Evolutionary conservation across 2,888 invertebrate genomes (phyloP).

Genomic region (Coronaproctus castanopsis): DNA sequence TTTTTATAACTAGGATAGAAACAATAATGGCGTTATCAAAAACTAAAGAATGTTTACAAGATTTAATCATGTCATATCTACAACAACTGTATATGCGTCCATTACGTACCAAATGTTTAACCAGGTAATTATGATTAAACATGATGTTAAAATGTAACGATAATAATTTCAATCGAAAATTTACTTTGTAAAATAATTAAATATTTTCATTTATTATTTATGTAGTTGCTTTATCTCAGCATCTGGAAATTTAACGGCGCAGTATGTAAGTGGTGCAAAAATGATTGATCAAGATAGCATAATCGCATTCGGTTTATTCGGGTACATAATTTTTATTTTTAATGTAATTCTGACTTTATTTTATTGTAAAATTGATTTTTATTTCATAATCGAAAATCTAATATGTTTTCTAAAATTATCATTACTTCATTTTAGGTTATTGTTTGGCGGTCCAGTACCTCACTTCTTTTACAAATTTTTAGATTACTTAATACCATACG

Average conservation of each 20-base stretch:
- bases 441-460: constrained; percentile 61
- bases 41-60: constrained; percentile 36
- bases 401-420: neutral
- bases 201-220: constrained; percentile 1
- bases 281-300: constrained; percentile 42
- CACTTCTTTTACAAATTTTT: constrained; percentile 51
- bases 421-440: constrained; percentile 31
- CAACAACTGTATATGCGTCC: constrained; percentile 54
- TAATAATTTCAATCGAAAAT: too few species aligned
- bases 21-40: constrained; percentile 44
- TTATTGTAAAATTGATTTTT: too few species aligned
- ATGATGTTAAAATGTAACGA: too few species aligned
- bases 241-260: constrained; percentile 51
- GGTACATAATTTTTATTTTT: constrained; percentile 31
- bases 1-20: neutral
- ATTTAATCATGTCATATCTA: constrained; percentile 46
- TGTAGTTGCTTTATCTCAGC: constrained; percentile 49
- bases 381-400: neutral
- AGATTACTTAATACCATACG: constrained; percentile 38
- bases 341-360: neutral
- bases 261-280: constrained; percentile 43
- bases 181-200: too few species aligned
- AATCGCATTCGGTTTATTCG: constrained; percentile 52
- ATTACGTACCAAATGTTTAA: constrained; percentile 54
- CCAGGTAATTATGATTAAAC: constrained; percentile 42